These are phyloP conservation scores for Leptoclinus maculatus DNA, from an alignment of 2,797 vertebrate species.

Conservation along the genomic window DNA sequence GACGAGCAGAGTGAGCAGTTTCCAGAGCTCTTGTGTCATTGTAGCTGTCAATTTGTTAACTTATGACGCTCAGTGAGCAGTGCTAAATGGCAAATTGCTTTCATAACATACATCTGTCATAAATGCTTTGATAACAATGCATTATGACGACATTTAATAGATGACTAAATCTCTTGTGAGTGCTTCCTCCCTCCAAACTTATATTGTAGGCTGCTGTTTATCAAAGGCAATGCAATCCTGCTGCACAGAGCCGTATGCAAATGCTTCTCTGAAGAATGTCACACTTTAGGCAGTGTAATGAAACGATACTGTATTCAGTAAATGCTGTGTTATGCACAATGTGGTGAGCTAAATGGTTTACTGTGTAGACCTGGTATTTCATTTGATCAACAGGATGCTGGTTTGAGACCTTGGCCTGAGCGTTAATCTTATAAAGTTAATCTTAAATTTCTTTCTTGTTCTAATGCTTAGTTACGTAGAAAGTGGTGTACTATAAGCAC, in stretches of 20 bases:
- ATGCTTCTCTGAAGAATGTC: background rate
- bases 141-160: constrained; percentile 27
- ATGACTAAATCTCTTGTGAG: constrained; percentile 12
- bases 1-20: background rate
- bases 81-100: constrained; percentile 10
- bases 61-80: constrained; percentile 6
- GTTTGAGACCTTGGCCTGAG: background rate
- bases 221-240: constrained; percentile 11
- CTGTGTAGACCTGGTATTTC: background rate
- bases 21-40: background rate
- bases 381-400: background rate
- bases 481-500: too few relatives aligned
- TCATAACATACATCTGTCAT: constrained; percentile 11
- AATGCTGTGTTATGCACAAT: background rate
- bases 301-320: background rate
- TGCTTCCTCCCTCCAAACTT: constrained; percentile 9
- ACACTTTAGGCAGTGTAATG: background rate
- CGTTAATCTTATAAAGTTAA: background rate
- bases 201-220: background rate
- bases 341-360: background rate
- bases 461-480: too few relatives aligned
- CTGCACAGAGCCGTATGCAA: background rate
- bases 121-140: constrained; percentile 13
- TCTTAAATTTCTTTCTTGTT: too few relatives aligned
- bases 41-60: constrained; percentile 16